These are phyloP conservation scores for Uria aalge DNA, from an alignment of 2,113 vertebrate species.

Conservation along the genomic window DNA sequence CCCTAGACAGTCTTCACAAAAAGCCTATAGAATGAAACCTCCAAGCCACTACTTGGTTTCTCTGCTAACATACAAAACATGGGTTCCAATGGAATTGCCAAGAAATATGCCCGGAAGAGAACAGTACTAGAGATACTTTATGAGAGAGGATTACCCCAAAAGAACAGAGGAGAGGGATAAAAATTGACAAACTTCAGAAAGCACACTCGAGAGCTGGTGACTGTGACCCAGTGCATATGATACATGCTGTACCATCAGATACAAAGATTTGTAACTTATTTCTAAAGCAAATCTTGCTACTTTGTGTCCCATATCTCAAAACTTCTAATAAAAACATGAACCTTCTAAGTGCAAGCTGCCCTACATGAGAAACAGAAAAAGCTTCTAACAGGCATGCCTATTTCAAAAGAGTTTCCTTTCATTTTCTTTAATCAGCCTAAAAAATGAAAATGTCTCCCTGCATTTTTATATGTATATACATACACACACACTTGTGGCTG, in stretches of 20 bases:
- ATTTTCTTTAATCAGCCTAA: background rate
- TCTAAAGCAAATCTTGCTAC: background rate
- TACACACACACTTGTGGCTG: background rate
- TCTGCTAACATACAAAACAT: background rate
- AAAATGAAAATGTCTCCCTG: background rate
- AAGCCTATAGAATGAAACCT: background rate
- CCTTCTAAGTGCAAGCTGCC: background rate
- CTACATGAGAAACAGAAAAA: background rate
- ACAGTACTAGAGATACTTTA: background rate
- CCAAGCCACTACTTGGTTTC: background rate
- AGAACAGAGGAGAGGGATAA: background rate
- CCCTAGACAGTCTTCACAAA: background rate
- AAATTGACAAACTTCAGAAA: background rate
- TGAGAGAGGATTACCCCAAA: background rate
- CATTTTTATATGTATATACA: background rate
- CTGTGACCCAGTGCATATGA: background rate
- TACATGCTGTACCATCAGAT: background rate
- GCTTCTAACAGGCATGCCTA: background rate
- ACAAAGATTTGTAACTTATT: background rate
- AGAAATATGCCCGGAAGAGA: background rate
- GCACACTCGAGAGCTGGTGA: background rate
- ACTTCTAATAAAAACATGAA: background rate
- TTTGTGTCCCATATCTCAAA: background rate
- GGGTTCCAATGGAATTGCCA: background rate
- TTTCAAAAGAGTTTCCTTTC: background rate